Evolutionary conservation across 2,888 invertebrate species (phyloP), one percentile per base, ranked within the genome.

Genomic region (Ditylenchus weischeri): DNA sequence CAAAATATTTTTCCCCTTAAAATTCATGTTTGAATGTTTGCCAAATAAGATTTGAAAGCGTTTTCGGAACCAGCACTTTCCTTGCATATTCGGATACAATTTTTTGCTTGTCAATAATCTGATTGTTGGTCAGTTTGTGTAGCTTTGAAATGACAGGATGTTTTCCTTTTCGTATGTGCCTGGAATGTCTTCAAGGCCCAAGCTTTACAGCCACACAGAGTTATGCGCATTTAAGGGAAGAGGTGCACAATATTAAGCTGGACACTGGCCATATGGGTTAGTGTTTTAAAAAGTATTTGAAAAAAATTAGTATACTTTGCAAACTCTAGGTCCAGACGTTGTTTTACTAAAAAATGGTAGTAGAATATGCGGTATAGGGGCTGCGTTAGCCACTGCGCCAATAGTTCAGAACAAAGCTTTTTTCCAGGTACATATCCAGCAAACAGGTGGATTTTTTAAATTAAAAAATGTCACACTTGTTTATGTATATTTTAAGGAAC

Each of bases 361-460:
- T 79, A 86, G 95, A 78, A 90, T 93, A 43, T 95, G 95, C 86
- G 98, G 98, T 0, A 90, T 91, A 0, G 98, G 98, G 23, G 95
- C 91, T 69, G 93, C 92, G 0, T 86, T 96, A 59, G 65, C 59
- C 15, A 94, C 91, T 83, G 92, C 92, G 10, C 95, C 96, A 0
- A 87, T 98, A 60, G 91, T 91, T 15, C 94, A 98, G 85, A 93
- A 93, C 81, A 98, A 98, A 86, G 91, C 94, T 4, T 98, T 95
- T 84, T 98, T 95, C 84, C 96, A 98, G 87, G 91, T 95, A 8
- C 96, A 96, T 86, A 86, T 98, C 66, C 95, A 96, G 84, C 95
- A 96, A 83, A 90, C 91, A 71, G 95, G 95, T 80, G 73, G 61
- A 76, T 54, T 15, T 54, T 54, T 2, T 3, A 11, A 2, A 4